Evolutionary conservation across 2,888 invertebrate species (phyloP), one percentile per base, ranked within the genome.

Genomic region (Heteromurus nitidus): DNA sequence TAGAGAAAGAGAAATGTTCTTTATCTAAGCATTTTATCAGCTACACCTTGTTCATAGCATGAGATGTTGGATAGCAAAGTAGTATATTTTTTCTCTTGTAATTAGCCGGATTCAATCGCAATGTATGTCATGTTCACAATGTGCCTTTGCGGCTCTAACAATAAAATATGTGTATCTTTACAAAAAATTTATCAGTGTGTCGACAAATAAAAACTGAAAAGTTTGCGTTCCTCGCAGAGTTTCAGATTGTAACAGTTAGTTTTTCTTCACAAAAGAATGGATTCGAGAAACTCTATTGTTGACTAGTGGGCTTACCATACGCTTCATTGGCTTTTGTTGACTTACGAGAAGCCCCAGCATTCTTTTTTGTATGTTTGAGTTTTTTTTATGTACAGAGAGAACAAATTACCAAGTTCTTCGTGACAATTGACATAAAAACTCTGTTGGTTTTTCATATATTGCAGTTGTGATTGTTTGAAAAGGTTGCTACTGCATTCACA

Each of bases 271-370:
- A n/a, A n/a, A n/a, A n/a, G n/a, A n/a, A n/a, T n/a, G n/a, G n/a
- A n/a, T n/a, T n/a, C n/a, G n/a, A n/a, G n/a, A n/a, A n/a, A n/a
- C n/a, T 24, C 22, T 42, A 47, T 74, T 74, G 74, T 74, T 74
- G 58, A 65, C 53, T 30, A 13, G 30, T 20, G 26, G 65, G 65
- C 55, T 74, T 64, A 50, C 20, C 42, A 13, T 74, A 31, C 55
- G 42, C 74, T 65, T 74, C 74, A 65, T 53, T 74, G 53, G 13
- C 36, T 74, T n/a, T 64, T 47, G 47, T 47, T 47, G 47, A 47
- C 47, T 47, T 16, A 47, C 7, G 36, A 36, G 36, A 36, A 47
- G n/a, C n/a, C 47, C 47, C n/a, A n/a, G n/a, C n/a, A n/a, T n/a
- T n/a, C 11, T 5, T 47, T 16, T 47, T 47, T 5, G 16, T 47